phyloP scores from a whole-genome alignment of 2,888 invertebrate species.

The Nemurella pictetii region DNA sequence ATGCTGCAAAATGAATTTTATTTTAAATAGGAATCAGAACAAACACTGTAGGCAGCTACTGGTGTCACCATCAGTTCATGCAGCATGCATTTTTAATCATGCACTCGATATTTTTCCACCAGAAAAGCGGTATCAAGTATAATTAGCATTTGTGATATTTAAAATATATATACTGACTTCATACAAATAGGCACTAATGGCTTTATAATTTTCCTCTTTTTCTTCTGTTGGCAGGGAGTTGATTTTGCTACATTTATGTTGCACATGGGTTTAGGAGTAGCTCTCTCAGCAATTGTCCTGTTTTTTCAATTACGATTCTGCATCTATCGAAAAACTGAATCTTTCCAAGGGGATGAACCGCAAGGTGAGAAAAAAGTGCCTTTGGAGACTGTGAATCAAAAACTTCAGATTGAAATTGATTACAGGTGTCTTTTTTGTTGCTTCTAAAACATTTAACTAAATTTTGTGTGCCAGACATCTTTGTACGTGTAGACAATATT shows the following conservation, averaged over 20 bases:
- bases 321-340: conserved; percentile 70
- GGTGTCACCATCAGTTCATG: too few relatives aligned
- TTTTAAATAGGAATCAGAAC: too few relatives aligned
- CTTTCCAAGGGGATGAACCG: conserved; percentile 71
- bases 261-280: conserved; percentile 78
- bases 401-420: too few relatives aligned
- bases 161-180: conserved; percentile 35
- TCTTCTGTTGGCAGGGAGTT: conserved; percentile 69
- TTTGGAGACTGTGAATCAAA: not conserved
- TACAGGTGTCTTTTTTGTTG: not conserved
- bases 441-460: not conserved
- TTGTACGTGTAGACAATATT: too few relatives aligned
- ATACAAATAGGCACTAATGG: too few relatives aligned
- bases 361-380: conserved; percentile 65
- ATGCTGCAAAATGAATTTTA: too few relatives aligned
- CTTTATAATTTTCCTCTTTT: too few relatives aligned
- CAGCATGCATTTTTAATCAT: too few relatives aligned
- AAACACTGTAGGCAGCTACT: too few relatives aligned
- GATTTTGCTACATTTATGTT: conserved; percentile 77
- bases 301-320: conserved; percentile 67
- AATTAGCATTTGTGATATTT: too few relatives aligned
- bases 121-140: too few relatives aligned
- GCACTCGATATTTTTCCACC: too few relatives aligned
- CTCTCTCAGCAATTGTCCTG: conserved; percentile 67
- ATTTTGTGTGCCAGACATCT: not conserved